Percentiles rank a stretch among this genome's conserved stretches.
phyloP scores from a whole-genome alignment of 1,140 invertebrate species.

The Aphaenogaster ashmeadi region DNA sequence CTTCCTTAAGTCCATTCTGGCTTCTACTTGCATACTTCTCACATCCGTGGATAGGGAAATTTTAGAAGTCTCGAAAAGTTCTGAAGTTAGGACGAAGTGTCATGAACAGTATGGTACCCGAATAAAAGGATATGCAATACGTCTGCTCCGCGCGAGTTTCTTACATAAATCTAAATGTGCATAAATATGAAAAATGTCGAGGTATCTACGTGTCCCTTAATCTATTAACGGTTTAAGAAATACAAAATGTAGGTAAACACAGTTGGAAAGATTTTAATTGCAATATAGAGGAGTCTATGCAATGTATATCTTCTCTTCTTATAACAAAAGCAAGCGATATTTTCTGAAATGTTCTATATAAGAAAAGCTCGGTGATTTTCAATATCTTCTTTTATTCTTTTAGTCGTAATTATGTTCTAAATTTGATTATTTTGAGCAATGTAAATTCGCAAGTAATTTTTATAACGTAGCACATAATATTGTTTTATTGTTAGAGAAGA shows the following conservation, averaged over 20 bases:
- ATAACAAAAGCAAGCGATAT: not conserved
- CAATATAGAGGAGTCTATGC: not conserved
- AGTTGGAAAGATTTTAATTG: not conserved
- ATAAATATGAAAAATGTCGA: not conserved
- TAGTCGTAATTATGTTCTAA: slow-evolving; percentile 1
- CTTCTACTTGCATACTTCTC: slow-evolving; percentile 39
- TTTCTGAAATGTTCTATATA: not conserved
- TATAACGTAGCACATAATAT: not conserved
- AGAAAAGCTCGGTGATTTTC: not conserved
- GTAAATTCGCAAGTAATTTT: slow-evolving; percentile 18
- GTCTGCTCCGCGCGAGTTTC: not conserved
- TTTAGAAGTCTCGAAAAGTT: slow-evolving; percentile 48
- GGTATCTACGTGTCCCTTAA: not conserved
- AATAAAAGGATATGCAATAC: slow-evolving; percentile 48
- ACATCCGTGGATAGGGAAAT: slow-evolving; percentile 35
- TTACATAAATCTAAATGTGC: slow-evolving; percentile 6
- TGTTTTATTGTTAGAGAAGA: not conserved
- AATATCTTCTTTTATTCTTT: slow-evolving; percentile 9
- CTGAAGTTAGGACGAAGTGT: slow-evolving; percentile 40
- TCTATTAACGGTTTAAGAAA: not conserved
- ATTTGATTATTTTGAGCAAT: not conserved
- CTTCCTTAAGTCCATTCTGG: slow-evolving; percentile 38
- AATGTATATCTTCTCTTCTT: not conserved
- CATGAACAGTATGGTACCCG: slow-evolving; percentile 41
- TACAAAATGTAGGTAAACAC: not conserved